phyloP scores from a whole-genome alignment of 2,888 invertebrate species.

The Euspilapteryx auroguttella region DNA sequence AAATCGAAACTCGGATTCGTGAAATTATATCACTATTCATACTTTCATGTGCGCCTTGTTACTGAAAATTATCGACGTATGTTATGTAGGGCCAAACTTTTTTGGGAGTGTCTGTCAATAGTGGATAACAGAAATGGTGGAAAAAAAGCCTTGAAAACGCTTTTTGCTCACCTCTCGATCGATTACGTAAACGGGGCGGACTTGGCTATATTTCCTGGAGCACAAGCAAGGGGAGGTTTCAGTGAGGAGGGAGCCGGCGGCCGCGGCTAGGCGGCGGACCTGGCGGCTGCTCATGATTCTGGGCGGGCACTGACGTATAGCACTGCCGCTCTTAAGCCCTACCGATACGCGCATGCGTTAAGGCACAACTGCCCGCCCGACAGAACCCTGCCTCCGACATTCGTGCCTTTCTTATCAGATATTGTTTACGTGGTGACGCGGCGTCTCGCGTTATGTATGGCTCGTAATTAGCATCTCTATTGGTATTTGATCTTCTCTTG shows the following conservation, averaged over 20 bases:
- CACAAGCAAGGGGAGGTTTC: conserved; percentile 22
- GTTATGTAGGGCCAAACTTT: too few relatives aligned
- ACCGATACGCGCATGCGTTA: conserved; percentile 36
- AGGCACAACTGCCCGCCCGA: conserved; percentile 22
- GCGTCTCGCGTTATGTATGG: too few relatives aligned
- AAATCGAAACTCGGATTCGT: too few relatives aligned
- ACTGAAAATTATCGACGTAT: too few relatives aligned
- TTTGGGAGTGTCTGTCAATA: too few relatives aligned
- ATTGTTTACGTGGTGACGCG: conserved; percentile 22
- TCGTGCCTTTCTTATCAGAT: conserved; percentile 3
- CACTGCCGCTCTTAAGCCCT: conserved; percentile 22
- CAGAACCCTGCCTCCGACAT: too few relatives aligned
- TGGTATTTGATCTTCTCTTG: too few relatives aligned
- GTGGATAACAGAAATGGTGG: too few relatives aligned
- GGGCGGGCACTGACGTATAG: conserved; percentile 10
- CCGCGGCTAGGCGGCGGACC: conserved; percentile 28
- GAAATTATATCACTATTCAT: too few relatives aligned
- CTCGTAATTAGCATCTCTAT: too few relatives aligned
- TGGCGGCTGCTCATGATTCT: conserved; percentile 37
- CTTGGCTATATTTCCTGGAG: conserved; percentile 42
- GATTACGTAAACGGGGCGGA: conserved; percentile 48
- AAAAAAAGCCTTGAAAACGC: too few relatives aligned
- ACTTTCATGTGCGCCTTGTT: too few relatives aligned
- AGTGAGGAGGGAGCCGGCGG: conserved; percentile 15
- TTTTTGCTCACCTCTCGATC: conserved; percentile 41